These are phyloP conservation scores for Atlantisia rogersi DNA, from an alignment of 2,113 vertebrate genomes.

Conservation along the genomic window DNA sequence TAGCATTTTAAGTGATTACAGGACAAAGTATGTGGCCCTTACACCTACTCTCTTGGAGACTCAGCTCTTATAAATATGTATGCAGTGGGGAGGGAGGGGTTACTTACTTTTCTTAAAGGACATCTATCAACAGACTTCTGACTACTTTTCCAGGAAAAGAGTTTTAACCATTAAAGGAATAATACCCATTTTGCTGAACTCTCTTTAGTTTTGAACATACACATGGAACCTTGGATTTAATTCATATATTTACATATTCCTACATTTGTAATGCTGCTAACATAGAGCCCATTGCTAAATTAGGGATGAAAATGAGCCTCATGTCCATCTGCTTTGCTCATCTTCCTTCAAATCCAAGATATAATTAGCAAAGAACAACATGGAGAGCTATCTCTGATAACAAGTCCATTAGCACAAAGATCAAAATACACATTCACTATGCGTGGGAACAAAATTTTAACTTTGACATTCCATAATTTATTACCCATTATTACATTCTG, in stretches of 20 bases:
- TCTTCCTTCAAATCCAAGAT: conserved; percentile 28
- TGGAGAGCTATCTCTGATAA: not conserved
- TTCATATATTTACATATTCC: conserved; percentile 36
- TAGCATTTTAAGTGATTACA: not conserved
- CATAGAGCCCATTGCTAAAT: conserved; percentile 44
- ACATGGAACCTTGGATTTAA: conserved; percentile 34
- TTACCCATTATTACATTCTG: not conserved
- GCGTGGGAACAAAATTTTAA: conserved; percentile 3
- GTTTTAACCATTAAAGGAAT: not conserved
- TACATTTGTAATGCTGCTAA: conserved; percentile 30
- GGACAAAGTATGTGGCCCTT: not conserved
- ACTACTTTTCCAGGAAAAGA: not conserved
- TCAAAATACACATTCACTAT: not conserved
- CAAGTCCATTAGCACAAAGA: not conserved
- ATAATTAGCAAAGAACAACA: conserved; percentile 57
- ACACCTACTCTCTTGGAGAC: not conserved
- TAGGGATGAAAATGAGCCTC: conserved; percentile 43
- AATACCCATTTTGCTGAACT: not conserved
- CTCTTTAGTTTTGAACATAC: not conserved
- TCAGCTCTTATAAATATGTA: not conserved
- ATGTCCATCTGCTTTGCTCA: conserved; percentile 49
- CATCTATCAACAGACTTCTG: not conserved
- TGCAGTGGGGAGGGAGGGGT: fast-evolving
- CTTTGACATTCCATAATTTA: not conserved
- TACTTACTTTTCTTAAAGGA: not conserved